phyloP scores from a whole-genome alignment of 2,797 vertebrate genomes.

The Gadopsis bispinosus region DNA sequence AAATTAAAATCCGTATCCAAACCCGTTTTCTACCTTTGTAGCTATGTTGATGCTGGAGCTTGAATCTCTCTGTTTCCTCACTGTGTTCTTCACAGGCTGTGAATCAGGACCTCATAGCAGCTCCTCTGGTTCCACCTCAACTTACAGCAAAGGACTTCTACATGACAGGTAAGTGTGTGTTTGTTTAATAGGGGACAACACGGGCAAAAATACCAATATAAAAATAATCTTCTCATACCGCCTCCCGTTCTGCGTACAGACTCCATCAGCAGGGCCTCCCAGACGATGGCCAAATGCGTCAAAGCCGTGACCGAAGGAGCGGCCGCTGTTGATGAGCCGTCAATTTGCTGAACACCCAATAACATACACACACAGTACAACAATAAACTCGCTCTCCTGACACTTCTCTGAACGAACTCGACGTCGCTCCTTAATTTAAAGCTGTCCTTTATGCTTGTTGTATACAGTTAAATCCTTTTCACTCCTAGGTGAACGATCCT shows the following conservation, averaged over 20 bases:
- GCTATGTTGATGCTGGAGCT: too few relatives aligned
- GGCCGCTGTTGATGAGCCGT: constrained; percentile 93
- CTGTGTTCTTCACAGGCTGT: constrained; percentile 82
- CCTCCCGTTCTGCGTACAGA: constrained; percentile 79
- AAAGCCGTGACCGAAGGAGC: constrained; percentile 96
- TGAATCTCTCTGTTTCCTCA: background rate
- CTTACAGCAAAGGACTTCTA: constrained; percentile 96
- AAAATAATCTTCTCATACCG: background rate
- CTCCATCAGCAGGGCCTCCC: constrained; percentile 96
- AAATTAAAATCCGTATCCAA: background rate
- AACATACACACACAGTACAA: background rate
- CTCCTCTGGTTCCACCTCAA: constrained; percentile 94
- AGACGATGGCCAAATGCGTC: constrained; percentile 99
- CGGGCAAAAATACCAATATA: background rate
- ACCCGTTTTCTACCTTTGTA: background rate
- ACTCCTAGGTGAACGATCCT: constrained; percentile 43
- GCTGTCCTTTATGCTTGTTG: constrained; percentile 64
- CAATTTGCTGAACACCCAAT: constrained; percentile 87
- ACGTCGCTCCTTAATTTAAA: constrained; percentile 72
- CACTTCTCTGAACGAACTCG: constrained; percentile 32
- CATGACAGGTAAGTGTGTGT: constrained; percentile 89
- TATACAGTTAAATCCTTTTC: constrained; percentile 53
- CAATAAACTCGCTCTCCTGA: constrained; percentile 1
- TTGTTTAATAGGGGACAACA: fast-evolving
- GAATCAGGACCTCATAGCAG: constrained; percentile 90